These are phyloP conservation scores for Prochilodus magdalenae DNA, from an alignment of 2,113 vertebrate species.

Conservation along the genomic window DNA sequence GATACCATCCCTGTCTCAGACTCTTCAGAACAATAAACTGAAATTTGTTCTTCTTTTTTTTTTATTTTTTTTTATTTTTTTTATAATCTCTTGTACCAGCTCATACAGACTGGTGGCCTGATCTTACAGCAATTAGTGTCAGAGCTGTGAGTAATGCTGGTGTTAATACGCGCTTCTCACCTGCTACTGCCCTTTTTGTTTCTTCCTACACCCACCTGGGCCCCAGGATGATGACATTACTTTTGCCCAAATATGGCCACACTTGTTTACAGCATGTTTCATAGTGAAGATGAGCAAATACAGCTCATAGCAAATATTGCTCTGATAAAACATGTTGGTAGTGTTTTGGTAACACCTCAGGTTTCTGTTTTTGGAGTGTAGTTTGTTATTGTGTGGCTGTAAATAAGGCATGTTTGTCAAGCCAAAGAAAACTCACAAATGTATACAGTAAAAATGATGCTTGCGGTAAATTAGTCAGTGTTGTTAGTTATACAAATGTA, in stretches of 20 bases:
- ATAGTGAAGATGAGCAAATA: too few species aligned
- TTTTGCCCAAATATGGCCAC: neutral
- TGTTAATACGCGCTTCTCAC: slow-evolving; percentile 5
- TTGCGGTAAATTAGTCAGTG: too few species aligned
- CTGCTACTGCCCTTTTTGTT: slow-evolving; percentile 26
- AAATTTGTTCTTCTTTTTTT: too few species aligned
- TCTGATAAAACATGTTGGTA: too few species aligned
- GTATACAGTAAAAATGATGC: too few species aligned
- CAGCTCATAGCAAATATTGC: neutral
- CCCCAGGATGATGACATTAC: slow-evolving; percentile 28
- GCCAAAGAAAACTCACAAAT: too few species aligned
- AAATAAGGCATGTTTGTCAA: too few species aligned
- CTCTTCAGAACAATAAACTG: neutral
- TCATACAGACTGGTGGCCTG: neutral
- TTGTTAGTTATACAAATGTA: too few species aligned
- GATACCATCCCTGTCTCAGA: neutral
- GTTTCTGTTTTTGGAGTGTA: too few species aligned
- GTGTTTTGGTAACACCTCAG: too few species aligned
- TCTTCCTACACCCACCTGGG: slow-evolving; percentile 40
- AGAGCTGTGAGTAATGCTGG: slow-evolving; percentile 16
- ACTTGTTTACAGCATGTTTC: neutral
- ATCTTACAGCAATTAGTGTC: slow-evolving; percentile 32
- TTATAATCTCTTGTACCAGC: neutral
- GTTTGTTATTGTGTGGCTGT: too few species aligned
- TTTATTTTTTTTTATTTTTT: neutral